Evolutionary conservation across 2,113 vertebrate species (phyloP), one percentile per base, ranked within the genome.

Genomic region (Lasiurus cinereus): DNA sequence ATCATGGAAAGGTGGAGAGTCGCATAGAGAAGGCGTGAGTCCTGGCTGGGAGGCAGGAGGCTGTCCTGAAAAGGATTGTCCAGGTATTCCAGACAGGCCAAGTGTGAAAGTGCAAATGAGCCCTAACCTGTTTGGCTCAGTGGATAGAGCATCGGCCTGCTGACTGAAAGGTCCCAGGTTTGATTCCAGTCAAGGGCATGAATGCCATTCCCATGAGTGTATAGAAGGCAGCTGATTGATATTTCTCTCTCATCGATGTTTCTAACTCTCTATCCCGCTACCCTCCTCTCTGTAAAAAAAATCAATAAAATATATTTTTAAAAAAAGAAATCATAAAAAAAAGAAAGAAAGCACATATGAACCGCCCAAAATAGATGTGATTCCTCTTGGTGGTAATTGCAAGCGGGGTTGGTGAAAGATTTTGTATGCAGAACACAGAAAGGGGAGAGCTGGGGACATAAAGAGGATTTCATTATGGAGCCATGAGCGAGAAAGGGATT

Each of bases 311-410:
- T 39, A 39, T 39, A 39, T 39, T 39, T 39, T 39, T 39, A 3
- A 39, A 39, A 39, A 39, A 39, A 39, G 39, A 39, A 39, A 39
- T 39, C 39, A 39, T 39, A 39, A 39, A 39, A 39, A 39, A 39
- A 39, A 39, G 5, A 39, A 39, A 39, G 95, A 94, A 84, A 27
- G 83, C 9, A 0, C 77, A 73, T 89, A 94, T 80, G 94, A 94
- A 82, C 90, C 4, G 9, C 91, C 90, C 77, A 16, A 86, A 94
- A 90, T 91, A 96, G 96, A 94, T 36, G 95, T 62, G 84, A 90
- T 94, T 92, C 93, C 83, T 97, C 87, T 90, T 29, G 4, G 84
- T 84, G 94, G 92, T 93, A 69, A 97, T 93, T 92, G 94, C 73
- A 74, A 73, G 85, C 19, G 8, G 76, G 69, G 79, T 52, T 46